Percentiles rank a stretch among this genome's conserved stretches.
Evolutionary conservation across 2,113 vertebrate species (phyloP).

Genomic region (Odocoileus hemionus): DNA sequence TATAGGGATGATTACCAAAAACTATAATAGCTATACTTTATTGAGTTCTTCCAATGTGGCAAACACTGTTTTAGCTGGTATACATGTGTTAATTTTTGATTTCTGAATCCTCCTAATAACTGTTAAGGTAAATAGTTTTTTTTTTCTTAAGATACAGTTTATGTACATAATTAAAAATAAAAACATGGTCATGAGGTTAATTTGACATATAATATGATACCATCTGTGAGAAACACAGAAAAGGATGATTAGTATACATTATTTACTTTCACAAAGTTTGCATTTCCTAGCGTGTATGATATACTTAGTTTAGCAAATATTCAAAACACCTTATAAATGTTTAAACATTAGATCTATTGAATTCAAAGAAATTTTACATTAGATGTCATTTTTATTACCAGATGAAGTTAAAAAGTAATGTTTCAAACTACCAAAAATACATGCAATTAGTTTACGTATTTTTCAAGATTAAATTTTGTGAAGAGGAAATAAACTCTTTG

Average conservation of each 20-base stretch:
- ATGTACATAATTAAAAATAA: neutral
- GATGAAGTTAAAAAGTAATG: neutral
- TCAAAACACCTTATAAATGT: conserved; percentile 7
- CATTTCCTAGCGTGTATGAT: neutral
- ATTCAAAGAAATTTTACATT: neutral
- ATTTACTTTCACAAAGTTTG: conserved; percentile 47
- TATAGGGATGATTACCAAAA: neutral
- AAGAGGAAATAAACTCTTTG: neutral
- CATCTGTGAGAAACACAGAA: conserved; percentile 48
- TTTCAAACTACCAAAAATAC: neutral
- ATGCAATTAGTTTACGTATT: neutral
- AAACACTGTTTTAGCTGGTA: neutral
- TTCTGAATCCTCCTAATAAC: neutral
- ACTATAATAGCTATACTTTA: neutral
- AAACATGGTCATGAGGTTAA: neutral
- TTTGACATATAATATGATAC: conserved; percentile 18
- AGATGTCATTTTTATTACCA: neutral
- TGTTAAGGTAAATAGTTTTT: neutral
- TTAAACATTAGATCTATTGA: neutral
- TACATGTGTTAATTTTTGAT: neutral
- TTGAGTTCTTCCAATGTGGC: neutral
- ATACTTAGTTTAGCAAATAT: conserved; percentile 12
- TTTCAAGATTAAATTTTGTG: neutral
- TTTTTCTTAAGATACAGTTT: neutral
- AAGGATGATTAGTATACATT: conserved; percentile 45